These are phyloP conservation scores for Meghimatium bilineatum DNA, from an alignment of 2,888 invertebrate species.

Conservation along the genomic window DNA sequence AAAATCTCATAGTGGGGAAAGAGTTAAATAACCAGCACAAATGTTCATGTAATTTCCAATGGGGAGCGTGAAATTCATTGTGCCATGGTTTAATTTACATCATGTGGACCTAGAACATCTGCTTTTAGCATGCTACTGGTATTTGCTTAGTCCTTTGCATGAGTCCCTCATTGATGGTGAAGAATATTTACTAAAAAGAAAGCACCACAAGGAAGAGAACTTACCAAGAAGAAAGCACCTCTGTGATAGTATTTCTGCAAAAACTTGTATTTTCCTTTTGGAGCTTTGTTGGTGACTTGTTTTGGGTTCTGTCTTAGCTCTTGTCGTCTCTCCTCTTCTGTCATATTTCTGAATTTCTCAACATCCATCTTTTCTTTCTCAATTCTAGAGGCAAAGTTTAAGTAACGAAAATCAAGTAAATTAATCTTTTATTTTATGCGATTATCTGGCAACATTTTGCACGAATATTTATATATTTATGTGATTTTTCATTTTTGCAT, in stretches of 20 bases:
- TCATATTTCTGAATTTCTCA: slow-evolving; percentile 93
- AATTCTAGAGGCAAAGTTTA: slow-evolving; percentile 79
- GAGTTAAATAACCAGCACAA: no score
- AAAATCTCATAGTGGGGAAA: no score
- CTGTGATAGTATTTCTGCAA: slow-evolving; percentile 99
- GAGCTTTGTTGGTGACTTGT: slow-evolving; percentile 89
- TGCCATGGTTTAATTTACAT: no score
- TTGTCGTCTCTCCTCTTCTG: slow-evolving; percentile 95
- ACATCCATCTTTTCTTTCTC: slow-evolving; percentile 93
- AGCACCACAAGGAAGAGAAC: slow-evolving; percentile 23
- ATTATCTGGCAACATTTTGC: neutral
- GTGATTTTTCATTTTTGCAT: no score
- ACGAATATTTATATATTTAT: no score
- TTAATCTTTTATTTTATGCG: no score
- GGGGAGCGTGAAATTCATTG: no score
- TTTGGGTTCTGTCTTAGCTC: slow-evolving; percentile 95
- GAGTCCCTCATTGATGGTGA: neutral
- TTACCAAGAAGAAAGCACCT: slow-evolving; percentile 95
- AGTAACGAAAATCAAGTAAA: no score
- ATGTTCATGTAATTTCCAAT: no score
- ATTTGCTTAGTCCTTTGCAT: neutral
- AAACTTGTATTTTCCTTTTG: slow-evolving; percentile 94
- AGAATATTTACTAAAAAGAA: neutral
- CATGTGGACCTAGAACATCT: no score
- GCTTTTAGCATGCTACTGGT: no score